Conservation (phyloP, 53 echinoderm and acorn worm species). For the Arbacia lixula region DNA sequence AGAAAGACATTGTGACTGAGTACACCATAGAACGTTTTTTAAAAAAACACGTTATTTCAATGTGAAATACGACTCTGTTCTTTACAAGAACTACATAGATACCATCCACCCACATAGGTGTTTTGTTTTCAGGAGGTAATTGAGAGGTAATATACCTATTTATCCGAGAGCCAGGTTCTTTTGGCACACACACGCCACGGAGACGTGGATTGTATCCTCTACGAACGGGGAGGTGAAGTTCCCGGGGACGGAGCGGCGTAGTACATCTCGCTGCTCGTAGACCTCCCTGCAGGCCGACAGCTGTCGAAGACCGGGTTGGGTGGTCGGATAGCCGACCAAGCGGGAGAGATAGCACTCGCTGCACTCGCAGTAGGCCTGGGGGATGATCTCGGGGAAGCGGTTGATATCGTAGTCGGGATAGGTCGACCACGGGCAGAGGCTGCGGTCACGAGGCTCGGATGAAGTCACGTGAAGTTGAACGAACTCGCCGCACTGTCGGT, state of each 20-base stretch:
- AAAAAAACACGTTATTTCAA: slow-evolving; percentile 5
- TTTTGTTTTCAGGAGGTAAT: neutral
- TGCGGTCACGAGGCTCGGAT: neutral
- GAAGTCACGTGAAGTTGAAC: too few species aligned
- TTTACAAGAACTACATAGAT: slow-evolving; percentile 15
- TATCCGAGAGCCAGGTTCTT: too few species aligned
- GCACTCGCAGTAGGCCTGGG: slow-evolving; percentile 15
- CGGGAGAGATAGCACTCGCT: neutral
- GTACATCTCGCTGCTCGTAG: slow-evolving; percentile 13
- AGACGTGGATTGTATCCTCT: neutral
- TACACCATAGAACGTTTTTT: neutral
- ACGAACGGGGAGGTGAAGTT: neutral
- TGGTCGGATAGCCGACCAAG: neutral
- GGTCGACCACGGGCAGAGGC: slow-evolving; percentile 18
- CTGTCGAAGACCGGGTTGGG: neutral
- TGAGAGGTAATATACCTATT: too few species aligned
- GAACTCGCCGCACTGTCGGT: too few species aligned
- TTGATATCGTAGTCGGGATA: neutral
- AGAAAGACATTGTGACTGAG: neutral
- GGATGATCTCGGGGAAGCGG: slow-evolving; percentile 14
- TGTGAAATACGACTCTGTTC: slow-evolving; percentile 36
- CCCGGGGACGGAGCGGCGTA: slow-evolving; percentile 11
- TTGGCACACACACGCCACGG: slow-evolving; percentile 32
- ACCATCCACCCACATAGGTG: neutral
- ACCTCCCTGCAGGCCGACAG: slow-evolving; percentile 13